Evolutionary conservation across 23 tunicate genomes (phyloP), one percentile per base, ranked within the genome.

Genomic region (Diplosoma virens): DNA sequence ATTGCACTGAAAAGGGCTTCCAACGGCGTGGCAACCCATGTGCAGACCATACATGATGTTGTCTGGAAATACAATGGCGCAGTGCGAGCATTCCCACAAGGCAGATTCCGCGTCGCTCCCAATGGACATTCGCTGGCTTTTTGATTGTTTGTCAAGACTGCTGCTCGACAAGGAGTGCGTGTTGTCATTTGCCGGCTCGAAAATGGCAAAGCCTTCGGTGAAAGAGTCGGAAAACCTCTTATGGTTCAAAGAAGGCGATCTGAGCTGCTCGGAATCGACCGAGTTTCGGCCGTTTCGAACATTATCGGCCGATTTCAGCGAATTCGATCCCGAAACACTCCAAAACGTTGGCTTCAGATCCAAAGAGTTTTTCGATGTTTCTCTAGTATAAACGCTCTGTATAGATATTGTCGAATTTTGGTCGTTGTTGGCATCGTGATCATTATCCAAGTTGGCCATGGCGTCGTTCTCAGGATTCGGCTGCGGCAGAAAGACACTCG

Each of bases 41-140:
- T 84, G 90, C 60, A 84, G 59, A 25, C 90, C 87, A 73, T 80
- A 80, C 79, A 88, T 68, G 23, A 88, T 77, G 54, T 84, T 84
- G 68, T 88, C 88, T 2, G 95, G 95, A 34, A 88, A 88, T 0
- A 75, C 46, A 20, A 88, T 88, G 28, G 58, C 59, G 47, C 95
- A 88, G 33, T 82, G 95, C 0, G 47, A 28, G 36, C 95, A 88
- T 60, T 37, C 58, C 90, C 83, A 84, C 1, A 21, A 17, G 6
- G 9, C 6, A 11, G 4, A 22, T 55, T 55, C 63, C 17, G 17
- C 63, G 18, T 61, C 35, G 9, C 6, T 27, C 35, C 9, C 34
- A 7, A 6, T 14, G 64, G 22, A 16, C 22, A 20, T 56, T 6
- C 26, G 20, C 17, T 35, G 7, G 7, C 17, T 14, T 28, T 67